These are phyloP conservation scores for Rattus norvegicus DNA, from an alignment of 2,113 vertebrate genomes.

Conservation along the genomic window GRCr8 NC_086038.1:50713501-50714000, in stretches of 20 bases:
- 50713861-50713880: conserved; percentile 28
- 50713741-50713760: conserved; percentile 99
- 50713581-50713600: conserved; percentile 21
- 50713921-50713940: neutral
- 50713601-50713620: conserved; percentile 43
- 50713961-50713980: no score
- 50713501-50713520: neutral
- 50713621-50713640: neutral
- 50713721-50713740: conserved; percentile 99
- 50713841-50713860: neutral
- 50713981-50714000: neutral
- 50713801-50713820: conserved; percentile 99
- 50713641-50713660: conserved; percentile 7
- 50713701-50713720: conserved; percentile 99
- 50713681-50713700: conserved; percentile 93
- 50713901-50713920: neutral
- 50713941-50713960: neutral
- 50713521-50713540: neutral
- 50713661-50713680: neutral
- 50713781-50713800: conserved; percentile 96
- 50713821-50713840: conserved; percentile 89
- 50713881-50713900: conserved; percentile 18
- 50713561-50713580: conserved; percentile 13
- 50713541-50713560: neutral
- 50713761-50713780: conserved; percentile 98